Evolutionary conservation across 2,888 invertebrate genomes (phyloP).

Genomic region (Microplitis deprimator): DNA sequence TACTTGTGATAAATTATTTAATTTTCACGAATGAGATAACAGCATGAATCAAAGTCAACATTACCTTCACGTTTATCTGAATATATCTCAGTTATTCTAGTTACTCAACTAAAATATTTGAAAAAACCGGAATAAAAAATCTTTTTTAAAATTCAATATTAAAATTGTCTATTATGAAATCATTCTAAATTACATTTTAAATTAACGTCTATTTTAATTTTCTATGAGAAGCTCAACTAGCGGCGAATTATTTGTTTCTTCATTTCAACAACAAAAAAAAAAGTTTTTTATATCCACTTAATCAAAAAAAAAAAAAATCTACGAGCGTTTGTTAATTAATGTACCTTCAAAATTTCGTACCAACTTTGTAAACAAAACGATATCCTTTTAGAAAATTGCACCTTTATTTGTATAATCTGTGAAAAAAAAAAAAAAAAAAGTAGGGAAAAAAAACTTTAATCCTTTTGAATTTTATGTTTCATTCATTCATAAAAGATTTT

Average conservation of each 20-base stretch:
- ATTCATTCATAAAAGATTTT: background rate
- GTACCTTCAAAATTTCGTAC: slow-evolving; percentile 53
- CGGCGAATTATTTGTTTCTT: background rate
- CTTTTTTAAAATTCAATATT: too few relatives aligned
- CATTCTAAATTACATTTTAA: background rate
- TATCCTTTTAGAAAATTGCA: slow-evolving; percentile 54
- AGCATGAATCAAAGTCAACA: too few relatives aligned
- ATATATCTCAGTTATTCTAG: too few relatives aligned
- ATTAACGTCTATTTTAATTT: background rate
- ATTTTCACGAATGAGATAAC: too few relatives aligned
- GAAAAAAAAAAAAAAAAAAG: slow-evolving; percentile 51
- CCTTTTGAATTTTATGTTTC: background rate
- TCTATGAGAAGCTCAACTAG: background rate
- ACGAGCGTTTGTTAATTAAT: slow-evolving; percentile 37
- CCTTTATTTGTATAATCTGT: slow-evolving; percentile 52
- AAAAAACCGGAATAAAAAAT: too few relatives aligned
- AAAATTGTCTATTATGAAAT: too few relatives aligned
- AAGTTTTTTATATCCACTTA: too few relatives aligned
- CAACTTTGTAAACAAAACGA: slow-evolving; percentile 55
- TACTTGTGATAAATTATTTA: too few relatives aligned
- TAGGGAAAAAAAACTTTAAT: slow-evolving; percentile 30
- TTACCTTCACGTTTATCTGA: too few relatives aligned
- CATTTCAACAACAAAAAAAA: background rate
- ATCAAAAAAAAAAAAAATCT: background rate
- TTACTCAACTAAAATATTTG: too few relatives aligned